These are phyloP conservation scores for Oryzias sinensis DNA, from an alignment of 2,797 vertebrate genomes.

Conservation along the genomic window DNA sequence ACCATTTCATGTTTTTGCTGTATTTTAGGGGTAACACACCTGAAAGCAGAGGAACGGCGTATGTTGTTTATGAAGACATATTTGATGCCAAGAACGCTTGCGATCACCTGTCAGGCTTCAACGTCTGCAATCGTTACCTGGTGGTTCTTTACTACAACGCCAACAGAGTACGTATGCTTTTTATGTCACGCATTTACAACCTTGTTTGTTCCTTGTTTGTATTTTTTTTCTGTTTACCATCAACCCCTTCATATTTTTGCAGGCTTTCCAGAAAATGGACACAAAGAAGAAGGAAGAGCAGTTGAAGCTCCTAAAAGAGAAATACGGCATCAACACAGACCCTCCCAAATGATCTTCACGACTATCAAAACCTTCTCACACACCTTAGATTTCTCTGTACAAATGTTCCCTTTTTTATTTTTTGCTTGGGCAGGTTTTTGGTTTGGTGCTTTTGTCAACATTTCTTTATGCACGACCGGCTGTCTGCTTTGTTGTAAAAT, in stretches of 20 bases:
- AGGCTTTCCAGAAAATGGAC: slow-evolving; percentile 99
- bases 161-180: slow-evolving; percentile 84
- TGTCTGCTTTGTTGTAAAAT: not conserved
- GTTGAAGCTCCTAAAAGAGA: slow-evolving; percentile 97
- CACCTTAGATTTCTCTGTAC: not conserved
- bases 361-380: not conserved
- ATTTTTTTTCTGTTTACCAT: too few relatives aligned
- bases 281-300: slow-evolving; percentile 99
- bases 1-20: not conserved
- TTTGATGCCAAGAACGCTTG: slow-evolving; percentile 98
- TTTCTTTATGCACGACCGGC: too few relatives aligned
- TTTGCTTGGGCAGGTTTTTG: not conserved
- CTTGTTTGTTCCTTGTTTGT: too few relatives aligned
- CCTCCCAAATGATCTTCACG: slow-evolving; percentile 85
- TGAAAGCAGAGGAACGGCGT: slow-evolving; percentile 94
- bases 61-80: slow-evolving; percentile 98
- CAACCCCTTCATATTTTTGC: slow-evolving; percentile 8
- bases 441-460: not conserved
- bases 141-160: slow-evolving; percentile 98
- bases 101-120: slow-evolving; percentile 97
- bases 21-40: slow-evolving; percentile 90
- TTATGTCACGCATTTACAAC: not conserved
- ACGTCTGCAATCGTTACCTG: slow-evolving; percentile 97
- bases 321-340: slow-evolving; percentile 98
- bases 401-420: not conserved